phyloP scores from a whole-genome alignment of 2,797 vertebrate genomes.

The Gallinago stenura region DNA sequence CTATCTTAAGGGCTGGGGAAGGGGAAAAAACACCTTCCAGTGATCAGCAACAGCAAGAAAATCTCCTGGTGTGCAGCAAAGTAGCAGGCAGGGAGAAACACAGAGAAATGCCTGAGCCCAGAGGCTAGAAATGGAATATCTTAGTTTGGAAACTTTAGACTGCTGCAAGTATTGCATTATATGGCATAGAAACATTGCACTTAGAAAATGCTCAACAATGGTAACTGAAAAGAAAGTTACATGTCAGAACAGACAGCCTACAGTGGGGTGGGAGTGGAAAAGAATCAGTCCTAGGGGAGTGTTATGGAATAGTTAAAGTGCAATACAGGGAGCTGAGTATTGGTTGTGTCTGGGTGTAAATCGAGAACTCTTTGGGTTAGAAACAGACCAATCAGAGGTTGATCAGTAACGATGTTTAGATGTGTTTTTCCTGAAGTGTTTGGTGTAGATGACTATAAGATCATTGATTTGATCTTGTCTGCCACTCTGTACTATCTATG shows the following conservation, averaged over 20 bases:
- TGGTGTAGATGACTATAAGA: neutral
- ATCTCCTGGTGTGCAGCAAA: neutral
- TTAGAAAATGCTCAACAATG: neutral
- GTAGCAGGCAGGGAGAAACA: neutral
- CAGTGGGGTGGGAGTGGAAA: neutral
- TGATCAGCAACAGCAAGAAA: neutral
- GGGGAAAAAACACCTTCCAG: neutral
- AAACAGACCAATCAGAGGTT: neutral
- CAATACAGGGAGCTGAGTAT: neutral
- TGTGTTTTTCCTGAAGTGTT: neutral
- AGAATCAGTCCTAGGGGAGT: neutral
- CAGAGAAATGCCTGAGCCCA: neutral
- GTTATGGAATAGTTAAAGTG: neutral
- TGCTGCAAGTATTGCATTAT: neutral
- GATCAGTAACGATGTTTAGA: neutral
- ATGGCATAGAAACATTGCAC: neutral
- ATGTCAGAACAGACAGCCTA: neutral
- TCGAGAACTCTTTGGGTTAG: neutral
- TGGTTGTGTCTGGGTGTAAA: accelerated
- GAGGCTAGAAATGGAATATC: neutral
- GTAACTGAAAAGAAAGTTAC: neutral
- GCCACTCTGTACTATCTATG: neutral
- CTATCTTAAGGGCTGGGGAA: neutral
- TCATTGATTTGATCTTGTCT: neutral
- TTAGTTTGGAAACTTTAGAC: neutral